Evolutionary conservation across 2,797 vertebrate genomes (phyloP), one percentile per base, ranked within the genome.

Genomic region (Pantherophis alleghaniensis): DNA sequence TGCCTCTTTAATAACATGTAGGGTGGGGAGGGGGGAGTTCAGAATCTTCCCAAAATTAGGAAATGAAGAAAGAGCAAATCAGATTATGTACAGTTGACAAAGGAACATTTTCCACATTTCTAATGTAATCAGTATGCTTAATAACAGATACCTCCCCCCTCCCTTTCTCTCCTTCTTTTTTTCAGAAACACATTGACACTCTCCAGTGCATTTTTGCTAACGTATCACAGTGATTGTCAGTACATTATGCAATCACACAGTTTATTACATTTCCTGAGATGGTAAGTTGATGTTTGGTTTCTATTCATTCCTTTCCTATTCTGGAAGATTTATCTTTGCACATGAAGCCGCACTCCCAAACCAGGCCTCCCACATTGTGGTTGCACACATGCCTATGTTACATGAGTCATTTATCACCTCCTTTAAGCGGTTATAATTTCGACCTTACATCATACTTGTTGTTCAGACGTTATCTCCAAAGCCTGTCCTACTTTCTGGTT

Each of bases 371-470:
- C 93, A 93, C 92, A 95, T 94, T 95, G 87, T 97, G 96, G 95
- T 94, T 94, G 95, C 95, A 97, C 37, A 94, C 96, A 95, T 96
- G 95, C 97, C 47, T 90, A 96, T 96, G 96, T 92, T 96, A 47
- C 91, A 60, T 94, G 94, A 96, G 96, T 96, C 93, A 92, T 96
- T 96, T 95, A 95, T 90, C 89, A 93, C 92, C 66, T 96, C 95
- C 94, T 97, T 98, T 96, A 97, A 97, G 98, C 94, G 83, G 93
- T 87, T 95, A 14, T 96, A 95, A 97, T 96, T 97, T 96, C 91
- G 94, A 93, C 92, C 94, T 97, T 97, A 97, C 95, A 97, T 96
- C 96, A 97, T 61, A 95, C 94, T 95, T 98, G 94, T 96, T 93
- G 91, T 95, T 96, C 92, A 95, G 95, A 93, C 93, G 96, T 95